These are phyloP conservation scores for Lochmaea capreae DNA, from an alignment of 2,888 invertebrate species.

Conservation along the genomic window DNA sequence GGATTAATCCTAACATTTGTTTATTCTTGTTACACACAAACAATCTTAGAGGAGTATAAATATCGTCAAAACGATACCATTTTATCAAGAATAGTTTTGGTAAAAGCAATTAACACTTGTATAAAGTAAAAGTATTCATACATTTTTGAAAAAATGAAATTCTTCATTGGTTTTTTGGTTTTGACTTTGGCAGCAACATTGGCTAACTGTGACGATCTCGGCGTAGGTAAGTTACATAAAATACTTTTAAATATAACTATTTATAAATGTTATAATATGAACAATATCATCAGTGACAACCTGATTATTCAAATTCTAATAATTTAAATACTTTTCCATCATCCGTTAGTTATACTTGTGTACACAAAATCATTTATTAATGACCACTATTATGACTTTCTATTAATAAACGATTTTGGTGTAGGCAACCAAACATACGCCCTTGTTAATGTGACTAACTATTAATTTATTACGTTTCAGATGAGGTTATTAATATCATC, in stretches of 20 bases:
- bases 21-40: neutral
- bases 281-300: no score
- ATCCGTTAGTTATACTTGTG: no score
- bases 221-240: neutral
- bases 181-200: neutral
- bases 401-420: no score
- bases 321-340: no score
- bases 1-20: neutral
- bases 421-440: no score
- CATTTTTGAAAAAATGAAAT: conserved; percentile 20
- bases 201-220: conserved; percentile 12
- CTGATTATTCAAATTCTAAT: no score
- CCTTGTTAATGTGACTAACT: neutral
- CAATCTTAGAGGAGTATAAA: neutral
- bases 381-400: no score
- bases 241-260: neutral
- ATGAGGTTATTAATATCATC: conserved; percentile 18
- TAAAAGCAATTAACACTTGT: neutral
- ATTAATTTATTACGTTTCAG: conserved; percentile 10
- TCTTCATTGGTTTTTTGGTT: conserved; percentile 7
- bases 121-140: neutral
- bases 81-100: neutral
- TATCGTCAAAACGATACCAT: neutral
- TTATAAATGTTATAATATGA: no score
- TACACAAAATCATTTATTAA: no score